Percentiles rank a stretch among this genome's conserved stretches.
Conservation (phyloP, 2,113 vertebrate genomes). For the Neogale vison region DNA sequence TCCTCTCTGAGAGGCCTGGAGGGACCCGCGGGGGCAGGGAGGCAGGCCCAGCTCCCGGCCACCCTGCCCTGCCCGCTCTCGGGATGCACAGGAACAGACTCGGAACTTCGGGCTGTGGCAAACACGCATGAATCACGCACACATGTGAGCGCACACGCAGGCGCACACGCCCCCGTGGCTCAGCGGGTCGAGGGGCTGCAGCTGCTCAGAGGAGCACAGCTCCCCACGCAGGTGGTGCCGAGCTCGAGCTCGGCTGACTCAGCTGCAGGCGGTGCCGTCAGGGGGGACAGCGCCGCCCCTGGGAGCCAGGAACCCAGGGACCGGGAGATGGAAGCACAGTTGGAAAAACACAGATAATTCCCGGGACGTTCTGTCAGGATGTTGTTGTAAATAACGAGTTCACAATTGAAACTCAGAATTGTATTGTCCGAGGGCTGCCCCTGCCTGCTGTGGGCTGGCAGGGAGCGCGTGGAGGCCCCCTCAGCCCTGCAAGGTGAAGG, state of each 20-base stretch:
- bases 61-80: neutral
- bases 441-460: neutral
- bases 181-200: fast-evolving
- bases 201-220: fast-evolving
- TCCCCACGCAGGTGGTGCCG: neutral
- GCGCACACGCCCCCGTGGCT: fast-evolving
- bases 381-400: neutral
- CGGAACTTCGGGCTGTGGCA: neutral
- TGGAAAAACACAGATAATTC: constrained; percentile 55
- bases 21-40: fast-evolving
- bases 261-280: fast-evolving
- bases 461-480: neutral
- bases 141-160: fast-evolving
- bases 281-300: neutral
- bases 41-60: neutral
- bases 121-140: fast-evolving
- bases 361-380: neutral
- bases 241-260: neutral
- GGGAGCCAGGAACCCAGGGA: neutral
- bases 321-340: neutral
- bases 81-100: too few relatives aligned
- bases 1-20: neutral
- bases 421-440: neutral
- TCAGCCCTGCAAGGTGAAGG: neutral
- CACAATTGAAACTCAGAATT: neutral